These are phyloP conservation scores for Macquaria australasica DNA, from an alignment of 2,113 vertebrate genomes.

Conservation along the genomic window DNA sequence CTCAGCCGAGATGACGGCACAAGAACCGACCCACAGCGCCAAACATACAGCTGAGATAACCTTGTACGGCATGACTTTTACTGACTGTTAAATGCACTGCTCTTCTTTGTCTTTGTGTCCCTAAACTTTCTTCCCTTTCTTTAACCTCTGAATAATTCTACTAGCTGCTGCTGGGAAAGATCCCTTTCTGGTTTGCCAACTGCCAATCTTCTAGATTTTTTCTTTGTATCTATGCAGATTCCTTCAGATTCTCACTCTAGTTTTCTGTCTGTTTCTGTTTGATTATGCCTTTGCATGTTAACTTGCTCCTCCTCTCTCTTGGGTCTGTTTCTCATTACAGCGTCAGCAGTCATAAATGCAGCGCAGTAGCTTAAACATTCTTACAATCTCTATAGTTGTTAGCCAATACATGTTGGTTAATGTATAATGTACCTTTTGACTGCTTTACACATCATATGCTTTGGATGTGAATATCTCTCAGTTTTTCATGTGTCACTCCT, in stretches of 20 bases:
- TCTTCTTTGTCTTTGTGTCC: background rate
- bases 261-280: background rate
- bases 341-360: constrained; percentile 18
- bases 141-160: background rate
- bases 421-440: constrained; percentile 17
- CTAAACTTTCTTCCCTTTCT: background rate
- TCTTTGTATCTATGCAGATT: background rate
- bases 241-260: background rate
- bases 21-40: constrained; percentile 55
- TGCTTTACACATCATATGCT: background rate
- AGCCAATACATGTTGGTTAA: constrained; percentile 25
- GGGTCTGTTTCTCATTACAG: constrained; percentile 30
- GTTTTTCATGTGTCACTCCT: background rate
- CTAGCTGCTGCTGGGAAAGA: background rate
- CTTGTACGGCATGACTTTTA: constrained; percentile 39
- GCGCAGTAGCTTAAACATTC: background rate
- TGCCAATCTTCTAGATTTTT: background rate
- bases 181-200: background rate
- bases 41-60: constrained; percentile 20
- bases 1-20: constrained; percentile 52
- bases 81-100: background rate
- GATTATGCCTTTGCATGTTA: background rate
- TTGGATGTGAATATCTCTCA: background rate
- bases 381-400: background rate
- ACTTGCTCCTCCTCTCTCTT: constrained; percentile 42